Percentiles rank a stretch among this genome's conserved stretches.
These are phyloP conservation scores for Amniataba percoides DNA, from an alignment of 2,797 vertebrate genomes.

Conservation along the genomic window DNA sequence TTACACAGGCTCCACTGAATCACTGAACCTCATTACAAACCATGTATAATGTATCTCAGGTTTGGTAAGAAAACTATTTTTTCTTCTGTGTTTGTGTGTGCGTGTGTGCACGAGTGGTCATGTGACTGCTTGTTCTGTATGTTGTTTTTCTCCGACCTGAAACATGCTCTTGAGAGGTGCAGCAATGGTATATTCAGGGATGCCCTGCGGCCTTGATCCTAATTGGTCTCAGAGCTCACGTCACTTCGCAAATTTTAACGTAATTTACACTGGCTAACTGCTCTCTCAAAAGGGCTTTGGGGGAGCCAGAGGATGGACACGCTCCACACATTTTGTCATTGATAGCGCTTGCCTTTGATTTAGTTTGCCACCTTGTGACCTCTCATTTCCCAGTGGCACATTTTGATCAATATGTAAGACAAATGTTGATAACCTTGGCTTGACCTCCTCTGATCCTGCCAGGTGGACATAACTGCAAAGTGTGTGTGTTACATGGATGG, in stretches of 20 bases:
- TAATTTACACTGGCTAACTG: slow-evolving; percentile 59
- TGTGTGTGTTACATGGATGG: slow-evolving; percentile 8
- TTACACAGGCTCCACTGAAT: slow-evolving; percentile 36
- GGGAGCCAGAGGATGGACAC: not conserved
- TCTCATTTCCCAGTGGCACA: slow-evolving; percentile 59
- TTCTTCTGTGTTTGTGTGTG: not conserved
- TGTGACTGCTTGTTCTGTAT: slow-evolving; percentile 32
- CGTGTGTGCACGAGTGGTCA: slow-evolving; percentile 8
- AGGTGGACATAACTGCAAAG: slow-evolving; percentile 13
- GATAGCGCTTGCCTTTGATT: slow-evolving; percentile 76
- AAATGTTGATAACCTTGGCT: slow-evolving; percentile 74
- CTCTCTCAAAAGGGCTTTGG: slow-evolving; percentile 27
- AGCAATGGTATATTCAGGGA: slow-evolving; percentile 39
- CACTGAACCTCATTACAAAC: slow-evolving; percentile 53
- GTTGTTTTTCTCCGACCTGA: slow-evolving; percentile 46
- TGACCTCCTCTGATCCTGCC: slow-evolving; percentile 56
- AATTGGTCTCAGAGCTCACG: slow-evolving; percentile 69
- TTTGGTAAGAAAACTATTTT: not conserved
- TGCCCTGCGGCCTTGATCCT: slow-evolving; percentile 55
- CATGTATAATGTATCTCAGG: slow-evolving; percentile 58
- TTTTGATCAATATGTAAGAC: slow-evolving; percentile 81
- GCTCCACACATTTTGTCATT: slow-evolving; percentile 49
- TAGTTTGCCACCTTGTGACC: slow-evolving; percentile 68
- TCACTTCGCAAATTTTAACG: slow-evolving; percentile 47
- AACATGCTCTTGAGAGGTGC: slow-evolving; percentile 34